Evolutionary conservation across 2,888 invertebrate genomes (phyloP), one percentile per base, ranked within the genome.

Genomic region (Cantharis rustica): DNA sequence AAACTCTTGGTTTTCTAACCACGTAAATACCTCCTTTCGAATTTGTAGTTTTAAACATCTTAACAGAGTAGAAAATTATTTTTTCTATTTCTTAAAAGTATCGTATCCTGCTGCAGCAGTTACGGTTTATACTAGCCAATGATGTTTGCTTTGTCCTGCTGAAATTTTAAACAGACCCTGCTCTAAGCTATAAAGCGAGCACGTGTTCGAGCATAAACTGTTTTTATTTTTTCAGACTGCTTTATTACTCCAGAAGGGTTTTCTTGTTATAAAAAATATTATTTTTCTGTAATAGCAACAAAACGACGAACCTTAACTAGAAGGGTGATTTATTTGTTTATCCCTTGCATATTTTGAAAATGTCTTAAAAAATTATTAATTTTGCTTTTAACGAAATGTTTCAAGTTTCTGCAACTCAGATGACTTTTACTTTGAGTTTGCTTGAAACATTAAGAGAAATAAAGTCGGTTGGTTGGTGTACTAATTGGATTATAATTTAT

Each of bases 151-250:
- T 82, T 80, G 80, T 83, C 81, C 79, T 78, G 74, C 81, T 84
- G 82, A 84, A 84, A 83, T 83, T 84, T 84, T 84, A 84, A 84
- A 84, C 82, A 82, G 82, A 74, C 79, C 82, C 82, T 82, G 79
- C 80, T 79, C 76, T 76, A 77, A 79, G 83, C 81, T 81, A 81
- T 84, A 84, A 84, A 84, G 81, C 79, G 81, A 82, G 83, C 84
- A 83, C 84, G 83, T 84, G 84, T 82, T 83, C 81, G 80, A 75
- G 83, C 83, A 84, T 84, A 84, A 84, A 84, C 82, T 84, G 84
- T 83, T 84, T 84, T 84, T 84, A 83, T 84, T 84, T 84, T 83
- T 83, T 74, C 72, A 77, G 77, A 77, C 77, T 74, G 74, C 72
- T 77, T 77, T 77, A 77, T 77, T 77, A 72, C 77, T 74, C 77